phyloP scores from a whole-genome alignment of 2,797 vertebrate species.

The Gymnothorax reevesii region DNA sequence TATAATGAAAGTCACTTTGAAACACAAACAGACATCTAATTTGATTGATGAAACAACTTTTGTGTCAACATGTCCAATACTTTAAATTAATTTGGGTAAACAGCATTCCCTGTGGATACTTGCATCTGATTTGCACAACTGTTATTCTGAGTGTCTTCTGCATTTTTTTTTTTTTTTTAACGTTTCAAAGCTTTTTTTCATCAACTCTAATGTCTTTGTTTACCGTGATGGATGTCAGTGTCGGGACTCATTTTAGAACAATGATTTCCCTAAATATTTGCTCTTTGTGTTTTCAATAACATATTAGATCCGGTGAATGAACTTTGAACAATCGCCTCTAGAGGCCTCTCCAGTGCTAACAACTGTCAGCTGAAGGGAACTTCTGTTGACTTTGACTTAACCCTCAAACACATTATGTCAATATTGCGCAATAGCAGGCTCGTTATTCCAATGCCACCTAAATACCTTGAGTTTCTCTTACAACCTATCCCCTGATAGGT shows the following conservation, averaged over 20 bases:
- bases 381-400: neutral
- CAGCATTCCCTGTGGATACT: neutral
- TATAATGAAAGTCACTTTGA: neutral
- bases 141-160: neutral
- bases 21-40: neutral
- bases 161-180: neutral
- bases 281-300: neutral
- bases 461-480: conserved; percentile 4
- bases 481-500: conserved; percentile 13
- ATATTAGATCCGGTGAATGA: neutral
- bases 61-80: neutral
- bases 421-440: conserved; percentile 22
- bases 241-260: neutral
- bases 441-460: conserved; percentile 19
- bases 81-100: neutral
- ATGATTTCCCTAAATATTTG: conserved; percentile 2
- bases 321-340: neutral
- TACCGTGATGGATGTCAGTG: neutral
- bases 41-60: neutral
- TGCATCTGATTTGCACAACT: neutral
- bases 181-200: neutral
- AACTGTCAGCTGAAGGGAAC: conserved; percentile 15
- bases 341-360: neutral
- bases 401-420: conserved; percentile 23
- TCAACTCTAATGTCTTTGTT: conserved; percentile 1